Evolutionary conservation across 2,888 invertebrate species (phyloP).

Genomic region (Tetranychus truncatus): DNA sequence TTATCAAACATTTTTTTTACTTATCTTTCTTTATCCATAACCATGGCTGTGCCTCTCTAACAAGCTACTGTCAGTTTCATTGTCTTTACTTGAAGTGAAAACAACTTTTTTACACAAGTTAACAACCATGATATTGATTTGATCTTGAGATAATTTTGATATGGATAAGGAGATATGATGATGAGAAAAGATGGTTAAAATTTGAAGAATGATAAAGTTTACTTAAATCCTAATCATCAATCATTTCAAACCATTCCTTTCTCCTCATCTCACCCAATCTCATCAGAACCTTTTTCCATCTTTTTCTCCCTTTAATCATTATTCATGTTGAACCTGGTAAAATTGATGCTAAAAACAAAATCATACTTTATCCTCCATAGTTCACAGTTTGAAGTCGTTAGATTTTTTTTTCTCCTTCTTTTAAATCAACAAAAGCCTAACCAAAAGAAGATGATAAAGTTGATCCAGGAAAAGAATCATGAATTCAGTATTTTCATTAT

Average conservation of each 20-base stretch:
- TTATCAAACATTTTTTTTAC: too few species aligned
- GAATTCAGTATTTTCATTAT: too few species aligned
- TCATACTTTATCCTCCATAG: background rate
- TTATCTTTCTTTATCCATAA: too few species aligned
- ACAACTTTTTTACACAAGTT: background rate
- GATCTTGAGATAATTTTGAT: background rate
- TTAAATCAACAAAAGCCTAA: too few species aligned
- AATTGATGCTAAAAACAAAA: background rate
- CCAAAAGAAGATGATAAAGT: background rate
- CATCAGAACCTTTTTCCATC: background rate
- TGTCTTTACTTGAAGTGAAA: background rate
- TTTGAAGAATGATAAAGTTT: background rate
- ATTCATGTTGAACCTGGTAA: background rate
- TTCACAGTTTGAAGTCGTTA: background rate
- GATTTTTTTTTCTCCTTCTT: too few species aligned
- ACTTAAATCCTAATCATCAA: background rate
- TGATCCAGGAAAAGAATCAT: background rate
- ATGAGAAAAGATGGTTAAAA: background rate
- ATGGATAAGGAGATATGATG: background rate
- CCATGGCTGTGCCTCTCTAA: too few species aligned
- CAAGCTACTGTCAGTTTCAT: background rate
- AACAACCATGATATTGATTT: slow-evolving; percentile 1
- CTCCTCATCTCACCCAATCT: background rate
- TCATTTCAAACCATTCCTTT: background rate
- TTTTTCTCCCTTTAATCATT: background rate